These are phyloP conservation scores for Thalassoma bifasciatum DNA, from an alignment of 2,113 vertebrate species.

Conservation along the genomic window DNA sequence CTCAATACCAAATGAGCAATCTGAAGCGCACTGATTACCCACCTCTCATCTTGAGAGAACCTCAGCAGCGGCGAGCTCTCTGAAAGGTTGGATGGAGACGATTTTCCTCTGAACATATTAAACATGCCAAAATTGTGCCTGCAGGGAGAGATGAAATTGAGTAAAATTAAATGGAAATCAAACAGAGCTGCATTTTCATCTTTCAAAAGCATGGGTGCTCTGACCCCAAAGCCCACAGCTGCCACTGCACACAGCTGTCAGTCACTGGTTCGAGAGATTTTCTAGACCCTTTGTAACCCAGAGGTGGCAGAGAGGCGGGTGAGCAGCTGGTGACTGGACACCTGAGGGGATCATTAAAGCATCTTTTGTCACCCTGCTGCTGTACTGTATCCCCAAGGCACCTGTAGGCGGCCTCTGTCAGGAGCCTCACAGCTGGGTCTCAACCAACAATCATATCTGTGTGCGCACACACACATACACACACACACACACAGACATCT, in stretches of 20 bases:
- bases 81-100: constrained; percentile 77
- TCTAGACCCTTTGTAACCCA: constrained; percentile 1
- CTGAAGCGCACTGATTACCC: constrained; percentile 17
- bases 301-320: constrained; percentile 6
- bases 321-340: constrained; percentile 47
- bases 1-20: background rate
- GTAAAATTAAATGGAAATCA: background rate
- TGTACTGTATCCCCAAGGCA: constrained; percentile 24
- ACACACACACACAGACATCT: too few species aligned
- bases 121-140: constrained; percentile 78
- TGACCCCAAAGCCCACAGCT: background rate
- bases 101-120: constrained; percentile 82
- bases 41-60: constrained; percentile 87
- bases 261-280: background rate
- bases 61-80: constrained; percentile 90
- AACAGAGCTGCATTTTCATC: background rate
- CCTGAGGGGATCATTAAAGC: constrained; percentile 48
- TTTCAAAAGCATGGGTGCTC: background rate
- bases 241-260: constrained; percentile 19
- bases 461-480: background rate
- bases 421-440: constrained; percentile 32
- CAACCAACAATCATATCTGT: background rate
- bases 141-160: constrained; percentile 25
- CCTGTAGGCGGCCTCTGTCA: constrained; percentile 11
- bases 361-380: constrained; percentile 33